Percentiles rank a stretch among this genome's conserved stretches.
Evolutionary conservation across 2,888 invertebrate genomes (phyloP).

Genomic region (Seira ritae): DNA sequence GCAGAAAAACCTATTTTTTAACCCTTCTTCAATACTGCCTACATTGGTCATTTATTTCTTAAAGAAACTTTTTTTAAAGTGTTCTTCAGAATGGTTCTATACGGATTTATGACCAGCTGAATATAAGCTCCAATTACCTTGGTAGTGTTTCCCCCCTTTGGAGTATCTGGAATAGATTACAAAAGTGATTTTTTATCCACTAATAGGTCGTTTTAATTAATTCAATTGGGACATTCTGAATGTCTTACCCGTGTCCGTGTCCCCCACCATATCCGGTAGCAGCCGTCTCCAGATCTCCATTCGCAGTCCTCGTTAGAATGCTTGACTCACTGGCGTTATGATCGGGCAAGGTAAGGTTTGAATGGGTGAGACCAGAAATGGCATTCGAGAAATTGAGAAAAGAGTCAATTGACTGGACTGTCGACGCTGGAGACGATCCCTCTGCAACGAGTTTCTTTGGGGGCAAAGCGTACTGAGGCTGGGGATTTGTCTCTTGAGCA

Average conservation of each 20-base stretch:
- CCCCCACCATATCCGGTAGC: conserved; percentile 69
- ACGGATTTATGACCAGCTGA: no score
- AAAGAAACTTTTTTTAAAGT: no score
- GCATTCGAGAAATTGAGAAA: conserved; percentile 50
- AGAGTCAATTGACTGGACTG: conserved; percentile 49
- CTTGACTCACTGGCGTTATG: conserved; percentile 68
- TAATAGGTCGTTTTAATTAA: no score
- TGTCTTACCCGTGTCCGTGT: conserved; percentile 47
- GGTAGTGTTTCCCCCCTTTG: conserved; percentile 70
- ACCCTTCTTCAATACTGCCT: no score
- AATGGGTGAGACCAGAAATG: conserved; percentile 48
- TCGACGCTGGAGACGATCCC: conserved; percentile 5
- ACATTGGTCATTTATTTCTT: no score
- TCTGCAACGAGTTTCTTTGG: conserved; percentile 41
- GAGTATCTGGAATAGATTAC: conserved; percentile 42
- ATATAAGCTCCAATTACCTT: no score
- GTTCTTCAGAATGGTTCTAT: no score
- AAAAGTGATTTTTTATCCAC: not conserved
- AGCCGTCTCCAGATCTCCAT: conserved; percentile 63
- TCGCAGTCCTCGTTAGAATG: conserved; percentile 63
- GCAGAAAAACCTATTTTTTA: no score
- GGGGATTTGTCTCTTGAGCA: conserved; percentile 59
- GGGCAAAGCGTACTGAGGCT: conserved; percentile 67
- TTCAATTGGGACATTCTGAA: no score
- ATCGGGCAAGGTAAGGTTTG: conserved; percentile 55